A percentile compares a stretch with the other conserved stretches of the same genome.
phyloP scores from a whole-genome alignment of 2,797 vertebrate species.

The Lagorchestes hirsutus region DNA sequence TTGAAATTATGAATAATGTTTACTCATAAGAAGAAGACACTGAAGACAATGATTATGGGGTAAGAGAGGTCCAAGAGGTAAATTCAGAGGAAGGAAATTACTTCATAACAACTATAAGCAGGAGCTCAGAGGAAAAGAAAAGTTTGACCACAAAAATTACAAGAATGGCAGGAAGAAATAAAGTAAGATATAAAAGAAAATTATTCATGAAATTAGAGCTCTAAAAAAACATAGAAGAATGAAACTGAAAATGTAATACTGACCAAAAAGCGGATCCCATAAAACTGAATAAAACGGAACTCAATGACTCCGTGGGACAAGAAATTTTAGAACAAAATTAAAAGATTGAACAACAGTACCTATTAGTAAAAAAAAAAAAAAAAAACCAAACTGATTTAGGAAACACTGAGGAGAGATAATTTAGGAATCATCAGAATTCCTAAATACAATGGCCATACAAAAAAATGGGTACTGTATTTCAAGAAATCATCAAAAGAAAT shows the following conservation, averaged over 20 bases:
- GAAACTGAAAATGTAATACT: neutral
- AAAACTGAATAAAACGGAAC: neutral
- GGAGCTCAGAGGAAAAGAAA: neutral
- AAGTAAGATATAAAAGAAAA: neutral
- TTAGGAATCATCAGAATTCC: neutral
- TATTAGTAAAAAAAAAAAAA: neutral
- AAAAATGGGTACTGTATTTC: neutral
- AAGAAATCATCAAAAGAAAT: neutral
- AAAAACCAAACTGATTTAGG: neutral
- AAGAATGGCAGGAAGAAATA: neutral
- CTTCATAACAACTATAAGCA: neutral
- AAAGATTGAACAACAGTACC: neutral
- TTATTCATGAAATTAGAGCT: neutral
- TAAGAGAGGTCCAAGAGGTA: neutral
- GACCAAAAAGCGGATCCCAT: neutral
- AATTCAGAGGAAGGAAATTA: neutral
- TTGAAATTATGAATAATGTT: neutral
- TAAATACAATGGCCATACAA: neutral
- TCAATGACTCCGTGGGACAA: neutral
- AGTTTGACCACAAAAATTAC: neutral
- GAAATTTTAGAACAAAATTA: neutral
- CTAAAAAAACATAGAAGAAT: neutral
- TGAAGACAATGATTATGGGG: neutral
- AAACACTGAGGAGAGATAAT: neutral
- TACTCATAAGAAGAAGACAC: neutral